A percentile compares a stretch with the other conserved stretches of the same genome.
Evolutionary conservation across 2,797 vertebrate genomes (phyloP).

Genomic region (Tinamus major): DNA sequence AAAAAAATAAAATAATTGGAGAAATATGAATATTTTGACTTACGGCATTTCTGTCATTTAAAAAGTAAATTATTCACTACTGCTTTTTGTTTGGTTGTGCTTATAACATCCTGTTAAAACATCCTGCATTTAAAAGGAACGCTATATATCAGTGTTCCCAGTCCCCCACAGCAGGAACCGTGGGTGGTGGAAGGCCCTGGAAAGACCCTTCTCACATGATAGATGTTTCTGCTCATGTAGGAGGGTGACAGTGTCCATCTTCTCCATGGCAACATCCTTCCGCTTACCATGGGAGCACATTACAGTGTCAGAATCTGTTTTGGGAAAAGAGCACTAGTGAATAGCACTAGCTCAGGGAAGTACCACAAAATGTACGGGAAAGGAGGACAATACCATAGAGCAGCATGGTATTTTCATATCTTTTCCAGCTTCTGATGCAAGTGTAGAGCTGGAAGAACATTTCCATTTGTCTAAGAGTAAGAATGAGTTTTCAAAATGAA

Average conservation of each 20-base stretch:
- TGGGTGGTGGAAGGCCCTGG: neutral
- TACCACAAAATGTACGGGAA: neutral
- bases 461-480: neutral
- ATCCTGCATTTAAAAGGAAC: neutral
- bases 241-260: neutral
- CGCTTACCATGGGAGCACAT: neutral
- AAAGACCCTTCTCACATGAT: neutral
- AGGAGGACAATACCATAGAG: neutral
- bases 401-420: neutral
- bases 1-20: conserved; percentile 47
- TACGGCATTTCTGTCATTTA: neutral
- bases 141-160: fast-evolving
- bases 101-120: neutral
- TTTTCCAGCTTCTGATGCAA: neutral
- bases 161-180: neutral
- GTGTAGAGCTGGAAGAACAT: neutral
- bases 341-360: neutral
- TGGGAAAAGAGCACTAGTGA: neutral
- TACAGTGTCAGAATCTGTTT: neutral
- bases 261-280: neutral
- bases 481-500: no score
- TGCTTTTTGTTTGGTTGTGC: neutral
- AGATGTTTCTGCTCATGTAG: neutral
- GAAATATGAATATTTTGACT: neutral
- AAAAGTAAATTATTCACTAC: neutral